Percentiles rank a stretch among this genome's conserved stretches.
These are phyloP conservation scores for Silvanus unidentatus DNA, from an alignment of 2,888 invertebrate species.

Conservation along the genomic window DNA sequence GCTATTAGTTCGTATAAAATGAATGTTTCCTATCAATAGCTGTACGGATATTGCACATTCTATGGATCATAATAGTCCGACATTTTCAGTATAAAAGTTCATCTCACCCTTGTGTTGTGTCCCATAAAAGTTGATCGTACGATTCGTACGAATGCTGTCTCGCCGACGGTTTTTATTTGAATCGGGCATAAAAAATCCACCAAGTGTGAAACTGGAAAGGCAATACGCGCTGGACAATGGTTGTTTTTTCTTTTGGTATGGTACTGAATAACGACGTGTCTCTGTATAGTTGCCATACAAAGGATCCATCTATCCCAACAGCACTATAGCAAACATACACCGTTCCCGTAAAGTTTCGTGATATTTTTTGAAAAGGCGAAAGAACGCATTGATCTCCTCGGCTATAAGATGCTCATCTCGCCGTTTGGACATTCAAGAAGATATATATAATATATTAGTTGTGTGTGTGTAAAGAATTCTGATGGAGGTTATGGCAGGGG, in stretches of 20 bases:
- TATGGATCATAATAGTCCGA: conserved; percentile 13
- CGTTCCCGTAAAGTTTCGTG: conserved; percentile 8
- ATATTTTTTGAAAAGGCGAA: conserved; percentile 2
- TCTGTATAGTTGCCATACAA: conserved; percentile 5
- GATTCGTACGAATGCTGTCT: no score
- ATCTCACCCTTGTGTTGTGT: no score
- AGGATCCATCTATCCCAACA: conserved; percentile 1
- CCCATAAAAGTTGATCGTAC: conserved; percentile 28
- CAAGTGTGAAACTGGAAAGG: conserved; percentile 26
- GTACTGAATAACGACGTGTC: conserved; percentile 6
- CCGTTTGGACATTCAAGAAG: conserved; percentile 5
- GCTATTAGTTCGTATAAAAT: conserved; percentile 5
- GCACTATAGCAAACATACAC: conserved; percentile 3
- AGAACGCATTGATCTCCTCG: conserved; percentile 7
- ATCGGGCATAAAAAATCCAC: conserved; percentile 27
- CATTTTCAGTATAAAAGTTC: no score
- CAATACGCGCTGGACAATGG: conserved; percentile 14
- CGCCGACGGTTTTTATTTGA: conserved; percentile 16
- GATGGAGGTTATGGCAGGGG: background rate
- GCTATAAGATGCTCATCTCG: conserved; percentile 5
- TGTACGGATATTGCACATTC: conserved; percentile 31
- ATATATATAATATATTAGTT: conserved; percentile 1
- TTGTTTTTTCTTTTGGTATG: conserved; percentile 6
- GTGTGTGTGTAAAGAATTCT: background rate
- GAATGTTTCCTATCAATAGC: conserved; percentile 9